Evolutionary conservation across 2,113 vertebrate species (phyloP).

Genomic region (Blennius ocellaris): DNA sequence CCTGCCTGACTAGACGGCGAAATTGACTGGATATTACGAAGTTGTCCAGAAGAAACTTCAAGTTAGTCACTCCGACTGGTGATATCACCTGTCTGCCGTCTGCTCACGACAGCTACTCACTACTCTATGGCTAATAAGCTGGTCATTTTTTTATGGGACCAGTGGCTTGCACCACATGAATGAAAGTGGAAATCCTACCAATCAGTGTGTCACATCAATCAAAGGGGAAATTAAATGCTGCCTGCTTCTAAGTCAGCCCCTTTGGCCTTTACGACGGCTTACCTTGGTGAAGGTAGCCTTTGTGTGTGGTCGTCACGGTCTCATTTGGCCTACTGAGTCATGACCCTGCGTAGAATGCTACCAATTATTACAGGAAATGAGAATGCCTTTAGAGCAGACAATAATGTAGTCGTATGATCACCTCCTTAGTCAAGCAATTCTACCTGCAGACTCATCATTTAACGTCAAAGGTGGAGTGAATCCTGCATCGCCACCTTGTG

Average conservation of each 20-base stretch:
- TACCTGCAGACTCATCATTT: slow-evolving; percentile 75
- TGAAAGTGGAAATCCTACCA: slow-evolving; percentile 47
- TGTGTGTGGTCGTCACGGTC: slow-evolving; percentile 51
- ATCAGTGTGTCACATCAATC: slow-evolving; percentile 57
- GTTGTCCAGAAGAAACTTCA: slow-evolving; percentile 33
- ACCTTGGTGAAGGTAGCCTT: slow-evolving; percentile 53
- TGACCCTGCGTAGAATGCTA: slow-evolving; percentile 33
- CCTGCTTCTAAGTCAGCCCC: slow-evolving; percentile 41
- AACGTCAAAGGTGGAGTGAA: slow-evolving; percentile 59
- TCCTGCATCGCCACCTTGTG: slow-evolving; percentile 79
- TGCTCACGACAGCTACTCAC: slow-evolving; percentile 24
- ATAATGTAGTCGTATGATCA: slow-evolving; percentile 50
- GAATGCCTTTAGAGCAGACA: slow-evolving; percentile 50
- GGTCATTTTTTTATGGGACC: slow-evolving; percentile 13
- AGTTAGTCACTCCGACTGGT: slow-evolving; percentile 55
- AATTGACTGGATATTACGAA: slow-evolving; percentile 60
- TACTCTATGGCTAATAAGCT: slow-evolving; percentile 41
- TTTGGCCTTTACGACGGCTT: slow-evolving; percentile 47
- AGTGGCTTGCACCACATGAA: slow-evolving; percentile 41
- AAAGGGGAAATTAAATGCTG: slow-evolving; percentile 56
- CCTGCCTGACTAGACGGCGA: slow-evolving; percentile 56
- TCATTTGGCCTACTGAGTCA: slow-evolving; percentile 69
- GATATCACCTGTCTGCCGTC: slow-evolving; percentile 64
- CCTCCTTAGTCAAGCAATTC: slow-evolving; percentile 55
- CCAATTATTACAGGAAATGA: slow-evolving; percentile 72